phyloP scores from a whole-genome alignment of 2,888 invertebrate genomes.

The Lysandra bellargus region DNA sequence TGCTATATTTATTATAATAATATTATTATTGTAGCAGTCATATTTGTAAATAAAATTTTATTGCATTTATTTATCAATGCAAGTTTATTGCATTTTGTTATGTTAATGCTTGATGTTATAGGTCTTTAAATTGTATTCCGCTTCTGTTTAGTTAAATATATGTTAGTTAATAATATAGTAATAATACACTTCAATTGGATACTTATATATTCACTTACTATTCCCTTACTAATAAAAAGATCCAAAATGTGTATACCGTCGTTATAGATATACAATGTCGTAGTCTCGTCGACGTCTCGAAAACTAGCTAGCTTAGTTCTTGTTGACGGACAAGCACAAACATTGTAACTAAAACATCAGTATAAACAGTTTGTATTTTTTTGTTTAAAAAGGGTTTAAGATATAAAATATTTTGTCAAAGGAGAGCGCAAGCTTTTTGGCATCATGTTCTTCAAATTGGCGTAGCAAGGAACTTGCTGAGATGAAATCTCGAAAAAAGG shows the following conservation, averaged over 20 bases:
- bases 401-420: background rate
- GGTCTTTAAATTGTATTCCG: conserved; percentile 1
- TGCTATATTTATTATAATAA: background rate
- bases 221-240: background rate
- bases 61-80: conserved; percentile 10
- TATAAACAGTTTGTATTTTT: background rate
- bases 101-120: background rate
- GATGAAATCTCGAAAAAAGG: background rate
- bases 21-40: background rate
- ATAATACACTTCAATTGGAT: conserved; percentile 1
- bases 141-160: conserved; percentile 1
- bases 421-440: background rate
- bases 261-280: background rate
- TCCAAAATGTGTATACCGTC: background rate
- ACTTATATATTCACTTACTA: background rate
- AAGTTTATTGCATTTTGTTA: conserved; percentile 6
- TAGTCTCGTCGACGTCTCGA: no score
- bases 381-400: background rate
- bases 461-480: background rate
- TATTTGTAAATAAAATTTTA: conserved; percentile 9
- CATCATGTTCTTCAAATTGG: background rate
- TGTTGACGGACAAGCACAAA: background rate
- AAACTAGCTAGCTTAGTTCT: background rate
- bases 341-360: background rate
- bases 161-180: background rate